Evolutionary conservation across 2,113 vertebrate genomes (phyloP).

Genomic region (Gracilinanus agilis): DNA sequence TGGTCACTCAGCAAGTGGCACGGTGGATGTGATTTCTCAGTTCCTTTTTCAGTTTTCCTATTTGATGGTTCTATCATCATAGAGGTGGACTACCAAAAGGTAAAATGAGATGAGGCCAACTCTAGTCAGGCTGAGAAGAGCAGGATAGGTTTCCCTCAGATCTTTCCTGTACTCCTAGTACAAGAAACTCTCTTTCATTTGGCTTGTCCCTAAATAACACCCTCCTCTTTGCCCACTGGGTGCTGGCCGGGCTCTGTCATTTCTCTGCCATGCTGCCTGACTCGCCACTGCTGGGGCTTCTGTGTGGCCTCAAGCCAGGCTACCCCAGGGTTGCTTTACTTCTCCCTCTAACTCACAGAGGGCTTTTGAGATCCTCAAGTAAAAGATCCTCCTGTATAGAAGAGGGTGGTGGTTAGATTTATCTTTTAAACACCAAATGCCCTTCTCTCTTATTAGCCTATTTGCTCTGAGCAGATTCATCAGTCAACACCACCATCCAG

Average conservation of each 20-base stretch:
- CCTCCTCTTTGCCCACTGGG: background rate
- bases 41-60: background rate
- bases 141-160: background rate
- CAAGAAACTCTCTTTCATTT: background rate
- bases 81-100: background rate
- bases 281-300: background rate
- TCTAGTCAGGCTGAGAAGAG: background rate
- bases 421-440: background rate
- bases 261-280: background rate
- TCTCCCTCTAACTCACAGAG: background rate
- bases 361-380: background rate
- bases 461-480: background rate
- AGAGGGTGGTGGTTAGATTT: background rate
- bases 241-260: background rate
- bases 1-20: background rate
- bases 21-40: background rate
- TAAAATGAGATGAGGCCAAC: background rate
- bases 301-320: background rate
- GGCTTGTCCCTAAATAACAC: background rate
- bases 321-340: background rate
- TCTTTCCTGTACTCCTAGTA: background rate
- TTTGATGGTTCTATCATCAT: background rate
- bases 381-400: background rate
- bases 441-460: background rate
- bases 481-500: background rate